Base-by-base conservation (phyloP, 37 sponge, comb jelly and placozoan genomes). In the Beroe forskalii region DNA sequence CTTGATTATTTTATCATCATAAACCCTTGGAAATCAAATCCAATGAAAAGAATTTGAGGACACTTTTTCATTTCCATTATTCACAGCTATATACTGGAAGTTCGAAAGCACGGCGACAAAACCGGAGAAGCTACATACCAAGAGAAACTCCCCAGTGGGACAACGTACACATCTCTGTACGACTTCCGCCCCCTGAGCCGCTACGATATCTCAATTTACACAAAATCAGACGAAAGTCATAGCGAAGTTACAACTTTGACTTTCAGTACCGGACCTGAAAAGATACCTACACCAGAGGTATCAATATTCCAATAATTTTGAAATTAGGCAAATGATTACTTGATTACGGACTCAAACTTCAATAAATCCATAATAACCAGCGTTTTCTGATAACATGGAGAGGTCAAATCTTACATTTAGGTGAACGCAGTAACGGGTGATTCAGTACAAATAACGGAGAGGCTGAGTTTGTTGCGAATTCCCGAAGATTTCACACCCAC, bases 281-380 rank as follows among this genome's bases (percentile, higher is more conserved):
- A 23, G 0, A 43, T 80, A 12, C 86, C 86, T 22, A 33, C 35
- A 32, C 86, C 86, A 22, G 86, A 80, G 86, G 86, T 80, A 72
- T 35, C 75, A 8, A 72, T n/a, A n/a, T n/a, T n/a, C n/a, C n/a
- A n/a, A n/a, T n/a, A n/a, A n/a, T n/a, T n/a, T n/a, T n/a, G n/a
- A n/a, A n/a, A n/a, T n/a, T n/a, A n/a, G n/a, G n/a, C n/a, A n/a
- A n/a, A n/a, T n/a, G n/a, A n/a, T n/a, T n/a, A n/a, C n/a, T n/a
- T n/a, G n/a, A n/a, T n/a, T n/a, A n/a, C n/a, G n/a, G n/a, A n/a
- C n/a, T n/a, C n/a, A n/a, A n/a, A n/a, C n/a, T n/a, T n/a, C n/a
- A n/a, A n/a, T n/a, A n/a, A n/a, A n/a, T n/a, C n/a, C n/a, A n/a
- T n/a, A n/a, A n/a, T n/a, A n/a, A n/a, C n/a, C n/a, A n/a, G n/a